A percentile compares a stretch with the other conserved stretches of the same genome.
Evolutionary conservation across 2,797 vertebrate genomes (phyloP).

Genomic region (Urosaurus nigricauda): DNA sequence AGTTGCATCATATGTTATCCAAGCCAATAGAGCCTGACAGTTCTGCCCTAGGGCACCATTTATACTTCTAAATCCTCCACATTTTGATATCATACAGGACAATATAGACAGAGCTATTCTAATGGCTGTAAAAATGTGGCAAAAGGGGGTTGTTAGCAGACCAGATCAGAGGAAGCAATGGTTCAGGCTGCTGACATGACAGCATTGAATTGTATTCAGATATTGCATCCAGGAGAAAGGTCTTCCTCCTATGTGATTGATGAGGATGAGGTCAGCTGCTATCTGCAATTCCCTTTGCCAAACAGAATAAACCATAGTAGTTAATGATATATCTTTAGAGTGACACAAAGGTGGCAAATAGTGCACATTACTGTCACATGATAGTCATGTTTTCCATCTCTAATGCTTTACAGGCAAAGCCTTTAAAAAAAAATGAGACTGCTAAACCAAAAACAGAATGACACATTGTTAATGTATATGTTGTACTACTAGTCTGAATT

Average conservation of each 20-base stretch:
- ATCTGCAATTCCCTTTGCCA: not conserved
- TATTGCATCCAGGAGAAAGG: not conserved
- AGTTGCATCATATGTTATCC: not conserved
- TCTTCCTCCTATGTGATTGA: not conserved
- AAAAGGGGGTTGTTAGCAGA: not conserved
- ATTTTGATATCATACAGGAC: not conserved
- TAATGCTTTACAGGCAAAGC: not conserved
- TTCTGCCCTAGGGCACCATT: not conserved
- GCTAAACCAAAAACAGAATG: not conserved
- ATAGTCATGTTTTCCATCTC: not conserved
- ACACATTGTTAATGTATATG: not conserved
- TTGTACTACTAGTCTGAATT: fast-evolving
- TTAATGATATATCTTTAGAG: not conserved
- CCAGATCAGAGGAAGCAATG: not conserved
- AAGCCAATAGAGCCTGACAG: not conserved
- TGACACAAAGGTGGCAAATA: not conserved
- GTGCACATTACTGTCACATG: not conserved
- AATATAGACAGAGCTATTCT: not conserved
- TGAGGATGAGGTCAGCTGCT: not conserved
- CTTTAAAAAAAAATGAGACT: not conserved
- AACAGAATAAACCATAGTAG: not conserved
- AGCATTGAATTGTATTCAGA: not conserved
- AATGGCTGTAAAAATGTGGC: not conserved
- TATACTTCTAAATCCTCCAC: not conserved
- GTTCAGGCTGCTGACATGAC: not conserved